phyloP scores from a whole-genome alignment of 2,888 invertebrate species.

The Drosophila lutescens region DNA sequence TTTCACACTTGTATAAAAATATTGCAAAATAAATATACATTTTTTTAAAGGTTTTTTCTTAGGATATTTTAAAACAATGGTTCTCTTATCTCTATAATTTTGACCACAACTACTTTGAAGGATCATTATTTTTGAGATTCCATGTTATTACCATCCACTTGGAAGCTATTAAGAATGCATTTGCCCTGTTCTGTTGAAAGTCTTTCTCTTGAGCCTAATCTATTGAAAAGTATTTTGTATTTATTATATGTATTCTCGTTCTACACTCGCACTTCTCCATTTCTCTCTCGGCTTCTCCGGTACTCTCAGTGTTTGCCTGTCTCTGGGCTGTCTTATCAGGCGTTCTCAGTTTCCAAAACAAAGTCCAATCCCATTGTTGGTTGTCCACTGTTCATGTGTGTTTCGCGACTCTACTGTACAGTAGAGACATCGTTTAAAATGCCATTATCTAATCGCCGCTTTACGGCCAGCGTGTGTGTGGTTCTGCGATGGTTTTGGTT shows the following conservation, averaged over 20 bases:
- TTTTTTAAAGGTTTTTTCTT: too few species aligned
- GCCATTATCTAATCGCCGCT: slow-evolving; percentile 68
- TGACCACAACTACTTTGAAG: neutral
- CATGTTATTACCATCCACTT: neutral
- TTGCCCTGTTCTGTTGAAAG: neutral
- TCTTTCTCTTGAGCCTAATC: neutral
- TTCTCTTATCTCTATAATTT: neutral
- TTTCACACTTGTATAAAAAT: too few species aligned
- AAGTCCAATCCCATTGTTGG: slow-evolving; percentile 68
- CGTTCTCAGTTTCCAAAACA: slow-evolving; percentile 65
- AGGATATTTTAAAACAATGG: too few species aligned
- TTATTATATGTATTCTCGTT: slow-evolving; percentile 3
- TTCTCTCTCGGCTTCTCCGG: slow-evolving; percentile 1
- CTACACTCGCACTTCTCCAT: neutral
- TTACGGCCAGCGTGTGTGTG: slow-evolving; percentile 14
- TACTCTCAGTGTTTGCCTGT: slow-evolving; percentile 2
- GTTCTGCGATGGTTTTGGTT: neutral
- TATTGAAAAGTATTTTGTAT: slow-evolving; percentile 3
- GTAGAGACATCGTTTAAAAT: slow-evolving; percentile 73
- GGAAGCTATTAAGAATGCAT: slow-evolving; percentile 1
- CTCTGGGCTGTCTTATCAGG: slow-evolving; percentile 37
- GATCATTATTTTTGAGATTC: neutral
- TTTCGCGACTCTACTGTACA: slow-evolving; percentile 61
- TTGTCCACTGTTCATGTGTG: slow-evolving; percentile 62
- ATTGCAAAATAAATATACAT: too few species aligned